Conservation (phyloP, 2,888 invertebrate species). For the Atethmia centrago region DNA sequence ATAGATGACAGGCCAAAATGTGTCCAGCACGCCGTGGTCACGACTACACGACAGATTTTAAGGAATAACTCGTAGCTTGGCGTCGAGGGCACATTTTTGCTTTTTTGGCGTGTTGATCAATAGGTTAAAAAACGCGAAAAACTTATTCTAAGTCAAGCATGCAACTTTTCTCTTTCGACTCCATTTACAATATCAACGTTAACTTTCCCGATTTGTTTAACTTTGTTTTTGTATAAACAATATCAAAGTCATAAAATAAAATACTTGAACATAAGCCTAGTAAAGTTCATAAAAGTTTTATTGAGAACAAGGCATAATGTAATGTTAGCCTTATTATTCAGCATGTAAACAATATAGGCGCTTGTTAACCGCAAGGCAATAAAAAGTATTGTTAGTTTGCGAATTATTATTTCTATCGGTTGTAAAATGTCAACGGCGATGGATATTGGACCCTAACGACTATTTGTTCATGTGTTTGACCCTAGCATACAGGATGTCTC, state of each 20-base stretch:
- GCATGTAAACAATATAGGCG: constrained; percentile 74
- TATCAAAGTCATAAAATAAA: constrained; percentile 62
- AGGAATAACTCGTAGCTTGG: no score
- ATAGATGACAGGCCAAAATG: no score
- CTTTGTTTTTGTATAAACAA: constrained; percentile 60
- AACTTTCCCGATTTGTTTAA: constrained; percentile 52
- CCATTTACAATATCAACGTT: constrained; percentile 41
- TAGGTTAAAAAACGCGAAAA: background rate
- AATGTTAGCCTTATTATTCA: constrained; percentile 74
- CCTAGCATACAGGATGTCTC: no score
- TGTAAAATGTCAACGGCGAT: constrained; percentile 65
- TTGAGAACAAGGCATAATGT: constrained; percentile 70
- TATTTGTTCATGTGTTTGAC: constrained; percentile 29
- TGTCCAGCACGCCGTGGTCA: no score
- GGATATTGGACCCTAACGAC: constrained; percentile 41
- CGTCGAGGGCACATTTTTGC: no score
- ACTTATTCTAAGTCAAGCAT: constrained; percentile 3
- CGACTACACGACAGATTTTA: no score
- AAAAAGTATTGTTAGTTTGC: constrained; percentile 71
- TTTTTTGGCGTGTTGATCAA: no score
- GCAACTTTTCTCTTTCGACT: constrained; percentile 17
- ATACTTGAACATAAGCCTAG: constrained; percentile 58
- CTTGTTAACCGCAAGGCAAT: constrained; percentile 70
- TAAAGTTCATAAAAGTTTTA: constrained; percentile 68
- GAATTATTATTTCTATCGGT: constrained; percentile 69